phyloP scores from a whole-genome alignment of 2,888 invertebrate genomes.

The Nephrotoma appendiculata region DNA sequence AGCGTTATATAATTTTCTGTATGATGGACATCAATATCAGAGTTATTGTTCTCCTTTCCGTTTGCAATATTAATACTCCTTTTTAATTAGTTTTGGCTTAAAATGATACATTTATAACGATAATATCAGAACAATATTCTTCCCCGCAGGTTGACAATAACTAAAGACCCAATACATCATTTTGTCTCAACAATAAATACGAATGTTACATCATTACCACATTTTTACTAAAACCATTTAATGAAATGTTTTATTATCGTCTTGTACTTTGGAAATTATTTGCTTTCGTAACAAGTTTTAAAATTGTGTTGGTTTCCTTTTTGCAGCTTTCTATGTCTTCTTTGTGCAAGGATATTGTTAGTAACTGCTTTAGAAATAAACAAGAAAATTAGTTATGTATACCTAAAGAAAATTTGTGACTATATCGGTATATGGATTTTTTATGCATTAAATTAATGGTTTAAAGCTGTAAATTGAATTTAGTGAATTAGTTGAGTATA shows the following conservation, averaged over 20 bases:
- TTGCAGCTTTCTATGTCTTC: neutral
- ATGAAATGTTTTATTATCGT: neutral
- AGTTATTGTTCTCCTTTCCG: neutral
- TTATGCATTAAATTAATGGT: too few relatives aligned
- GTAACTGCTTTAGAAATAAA: too few relatives aligned
- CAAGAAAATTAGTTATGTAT: too few relatives aligned
- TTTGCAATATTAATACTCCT: neutral
- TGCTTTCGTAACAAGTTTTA: too few relatives aligned
- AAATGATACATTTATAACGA: neutral
- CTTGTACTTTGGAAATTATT: neutral
- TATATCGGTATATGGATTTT: too few relatives aligned
- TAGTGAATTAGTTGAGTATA: too few relatives aligned
- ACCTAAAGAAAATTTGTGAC: too few relatives aligned
- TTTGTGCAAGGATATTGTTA: neutral
- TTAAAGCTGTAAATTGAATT: too few relatives aligned
- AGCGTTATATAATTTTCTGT: neutral
- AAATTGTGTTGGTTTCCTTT: too few relatives aligned
- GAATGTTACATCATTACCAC: neutral
- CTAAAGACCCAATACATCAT: neutral
- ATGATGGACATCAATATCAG: neutral
- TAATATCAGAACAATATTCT: neutral
- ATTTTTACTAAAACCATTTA: neutral
- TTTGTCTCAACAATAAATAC: neutral
- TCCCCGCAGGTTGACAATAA: neutral
- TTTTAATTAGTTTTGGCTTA: neutral